phyloP scores from a whole-genome alignment of 1,140 invertebrate genomes.

The Octopus bimaculoides region DNA sequence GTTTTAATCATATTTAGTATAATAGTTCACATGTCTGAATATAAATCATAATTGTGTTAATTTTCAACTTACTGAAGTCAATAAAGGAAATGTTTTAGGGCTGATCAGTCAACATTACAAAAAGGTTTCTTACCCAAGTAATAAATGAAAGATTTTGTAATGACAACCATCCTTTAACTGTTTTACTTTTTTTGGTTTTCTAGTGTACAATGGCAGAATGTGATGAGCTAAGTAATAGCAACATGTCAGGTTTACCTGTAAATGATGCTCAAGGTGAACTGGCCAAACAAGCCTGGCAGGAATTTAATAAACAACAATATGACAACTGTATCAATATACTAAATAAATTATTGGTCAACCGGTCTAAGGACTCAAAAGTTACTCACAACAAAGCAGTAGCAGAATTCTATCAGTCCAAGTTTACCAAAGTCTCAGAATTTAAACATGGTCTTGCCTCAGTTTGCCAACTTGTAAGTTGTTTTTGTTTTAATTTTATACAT shows the following conservation, averaged over 20 bases:
- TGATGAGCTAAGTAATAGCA: constrained; percentile 20
- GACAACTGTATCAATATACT: constrained; percentile 63
- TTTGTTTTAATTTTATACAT: constrained; percentile 16
- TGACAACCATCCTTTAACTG: neutral
- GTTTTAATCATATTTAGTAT: too few relatives aligned
- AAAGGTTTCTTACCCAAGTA: neutral
- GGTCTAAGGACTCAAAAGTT: constrained; percentile 69
- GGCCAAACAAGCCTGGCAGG: constrained; percentile 61
- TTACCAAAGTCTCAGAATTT: constrained; percentile 71
- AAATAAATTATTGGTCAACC: constrained; percentile 62
- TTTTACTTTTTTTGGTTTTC: neutral
- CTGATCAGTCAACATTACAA: too few relatives aligned
- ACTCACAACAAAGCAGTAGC: constrained; percentile 72
- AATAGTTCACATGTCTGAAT: too few relatives aligned
- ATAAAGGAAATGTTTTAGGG: too few relatives aligned
- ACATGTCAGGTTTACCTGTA: constrained; percentile 26
- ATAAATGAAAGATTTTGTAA: neutral
- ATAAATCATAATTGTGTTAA: too few relatives aligned
- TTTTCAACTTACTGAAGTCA: too few relatives aligned
- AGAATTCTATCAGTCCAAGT: constrained; percentile 70
- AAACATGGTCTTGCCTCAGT: constrained; percentile 68
- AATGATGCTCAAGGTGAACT: constrained; percentile 64
- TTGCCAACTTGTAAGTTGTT: constrained; percentile 61
- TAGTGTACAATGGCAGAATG: constrained; percentile 23
- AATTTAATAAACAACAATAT: constrained; percentile 65